Conservation (phyloP, 2,113 vertebrate genomes). For the Pica pica region DNA sequence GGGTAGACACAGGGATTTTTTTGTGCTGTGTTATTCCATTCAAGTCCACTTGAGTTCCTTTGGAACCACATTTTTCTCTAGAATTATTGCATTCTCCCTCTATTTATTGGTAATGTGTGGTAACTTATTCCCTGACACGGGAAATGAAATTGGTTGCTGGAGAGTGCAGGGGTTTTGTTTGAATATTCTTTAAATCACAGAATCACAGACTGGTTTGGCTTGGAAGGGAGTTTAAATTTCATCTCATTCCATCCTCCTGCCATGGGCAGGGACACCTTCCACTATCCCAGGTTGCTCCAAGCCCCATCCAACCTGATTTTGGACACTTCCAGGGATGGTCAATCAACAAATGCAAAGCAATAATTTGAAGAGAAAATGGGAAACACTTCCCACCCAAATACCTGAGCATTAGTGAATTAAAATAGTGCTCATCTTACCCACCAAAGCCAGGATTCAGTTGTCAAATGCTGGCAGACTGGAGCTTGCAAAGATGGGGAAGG, state of each 20-base stretch:
- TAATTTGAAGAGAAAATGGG: not conserved
- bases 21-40: constrained; percentile 15
- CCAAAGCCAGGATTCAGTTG: not conserved
- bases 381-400: not conserved
- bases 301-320: not conserved
- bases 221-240: not conserved
- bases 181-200: not conserved
- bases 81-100: not conserved
- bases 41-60: not conserved
- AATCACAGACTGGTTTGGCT: not conserved
- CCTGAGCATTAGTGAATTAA: not conserved
- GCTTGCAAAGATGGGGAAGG: not conserved
- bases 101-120: not conserved
- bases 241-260: not conserved
- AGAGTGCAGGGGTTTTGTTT: not conserved
- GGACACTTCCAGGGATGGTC: not conserved
- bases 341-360: not conserved
- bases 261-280: not conserved
- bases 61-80: not conserved
- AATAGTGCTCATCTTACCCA: not conserved
- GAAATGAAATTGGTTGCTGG: not conserved
- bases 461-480: not conserved
- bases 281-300: not conserved
- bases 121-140: not conserved
- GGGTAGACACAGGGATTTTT: not conserved